Evolutionary conservation across 2,113 vertebrate genomes (phyloP), one percentile per base, ranked within the genome.

Genomic region (Cyanoramphus novaezelandiae): DNA sequence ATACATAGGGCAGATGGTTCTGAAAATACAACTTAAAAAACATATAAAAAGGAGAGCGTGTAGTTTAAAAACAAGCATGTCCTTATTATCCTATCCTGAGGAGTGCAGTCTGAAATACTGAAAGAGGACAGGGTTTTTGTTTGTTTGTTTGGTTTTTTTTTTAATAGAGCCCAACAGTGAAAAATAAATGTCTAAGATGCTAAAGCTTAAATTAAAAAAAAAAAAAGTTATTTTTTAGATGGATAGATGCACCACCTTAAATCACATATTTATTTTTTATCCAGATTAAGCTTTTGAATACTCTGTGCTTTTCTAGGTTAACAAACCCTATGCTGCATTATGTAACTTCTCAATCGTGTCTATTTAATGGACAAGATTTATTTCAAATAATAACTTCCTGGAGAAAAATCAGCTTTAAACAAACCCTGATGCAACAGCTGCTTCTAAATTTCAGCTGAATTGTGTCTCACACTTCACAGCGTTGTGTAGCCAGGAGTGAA

Each of bases 401-500:
- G 41, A 88, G 62, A 76, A 92, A 84, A 89, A 60, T 59, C 25
- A 62, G 39, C 65, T 92, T 94, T 86, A 76, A 81, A 93, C 31
- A 92, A 93, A 69, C 31, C 8, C 24, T 28, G 27, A 37, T 82
- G 53, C 49, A 91, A 72, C 83, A 94, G 41, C 84, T 86, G 83
- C 69, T 85, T 72, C 49, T 88, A 44, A 86, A 65, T 92, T 93
- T 77, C 44, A 44, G 9, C 33, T 59, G 53, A 78, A 92, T 49
- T 79, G 57, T 69, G 50, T 44, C 75, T 88, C 49, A 44, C 43
- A 65, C 31, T 86, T 20, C 62, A 27, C 43, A 65, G 75, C 0
- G 0, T 43, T 35, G 52, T 0, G 2, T 77, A 0, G 0, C 46
- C 69, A 75, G 49, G 81, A 1, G 0, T 35, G 79, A 90, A 77